Conservation (phyloP, 2,113 vertebrate genomes). For the Pavo muticus region DNA sequence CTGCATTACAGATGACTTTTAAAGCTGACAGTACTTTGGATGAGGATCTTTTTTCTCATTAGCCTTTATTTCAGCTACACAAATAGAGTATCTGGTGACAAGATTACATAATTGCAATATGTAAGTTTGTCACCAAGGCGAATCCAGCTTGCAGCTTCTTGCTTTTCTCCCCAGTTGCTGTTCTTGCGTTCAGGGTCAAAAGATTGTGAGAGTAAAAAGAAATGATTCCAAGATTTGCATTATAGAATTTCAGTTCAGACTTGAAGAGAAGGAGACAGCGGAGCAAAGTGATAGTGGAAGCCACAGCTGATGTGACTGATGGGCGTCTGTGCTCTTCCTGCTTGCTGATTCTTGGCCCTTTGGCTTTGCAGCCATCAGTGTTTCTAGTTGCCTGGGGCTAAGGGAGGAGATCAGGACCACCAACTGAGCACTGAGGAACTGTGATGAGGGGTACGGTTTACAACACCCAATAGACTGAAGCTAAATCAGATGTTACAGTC, state of each 20-base stretch:
- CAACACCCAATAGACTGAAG: background rate
- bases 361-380: background rate
- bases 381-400: background rate
- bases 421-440: background rate
- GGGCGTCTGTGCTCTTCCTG: background rate
- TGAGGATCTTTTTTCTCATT: constrained; percentile 23
- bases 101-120: constrained; percentile 12
- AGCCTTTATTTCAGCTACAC: constrained; percentile 25
- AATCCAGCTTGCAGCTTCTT: background rate
- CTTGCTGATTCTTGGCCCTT: background rate
- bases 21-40: constrained; percentile 52
- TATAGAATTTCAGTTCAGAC: background rate
- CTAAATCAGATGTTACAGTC: background rate
- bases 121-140: constrained; percentile 19
- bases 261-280: background rate
- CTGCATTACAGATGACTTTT: constrained; percentile 31
- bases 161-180: background rate
- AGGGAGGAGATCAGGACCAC: background rate
- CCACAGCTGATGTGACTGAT: background rate
- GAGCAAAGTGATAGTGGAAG: background rate
- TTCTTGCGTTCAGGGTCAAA: background rate
- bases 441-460: background rate
- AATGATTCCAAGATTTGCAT: background rate
- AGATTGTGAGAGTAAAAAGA: background rate
- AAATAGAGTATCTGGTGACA: background rate